Conservation (phyloP, 2,113 vertebrate genomes). For the Morone chrysops region DNA sequence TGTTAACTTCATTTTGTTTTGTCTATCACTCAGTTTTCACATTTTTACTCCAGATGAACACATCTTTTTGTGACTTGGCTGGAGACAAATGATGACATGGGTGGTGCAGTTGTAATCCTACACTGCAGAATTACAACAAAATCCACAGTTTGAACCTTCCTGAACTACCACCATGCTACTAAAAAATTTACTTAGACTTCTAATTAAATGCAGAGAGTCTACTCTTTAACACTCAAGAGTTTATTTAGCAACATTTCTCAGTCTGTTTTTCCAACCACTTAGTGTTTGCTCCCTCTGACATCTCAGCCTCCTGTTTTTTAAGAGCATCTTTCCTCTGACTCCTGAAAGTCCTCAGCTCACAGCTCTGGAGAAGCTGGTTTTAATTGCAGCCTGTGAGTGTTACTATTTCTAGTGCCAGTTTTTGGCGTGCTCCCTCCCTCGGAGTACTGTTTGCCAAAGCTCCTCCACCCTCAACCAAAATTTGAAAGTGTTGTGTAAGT, state of each 20-base stretch:
- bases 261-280: slow-evolving; percentile 34
- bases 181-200: not conserved
- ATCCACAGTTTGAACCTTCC: not conserved
- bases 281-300: slow-evolving; percentile 32
- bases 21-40: not conserved
- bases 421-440: slow-evolving; percentile 61
- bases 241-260: slow-evolving; percentile 54
- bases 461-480: slow-evolving; percentile 55
- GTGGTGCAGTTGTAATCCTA: not conserved
- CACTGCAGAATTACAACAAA: not conserved
- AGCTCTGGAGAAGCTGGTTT: slow-evolving; percentile 62
- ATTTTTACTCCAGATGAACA: not conserved
- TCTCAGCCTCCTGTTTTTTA: slow-evolving; percentile 38
- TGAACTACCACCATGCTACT: not conserved
- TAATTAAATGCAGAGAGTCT: slow-evolving; percentile 14
- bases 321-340: slow-evolving; percentile 48
- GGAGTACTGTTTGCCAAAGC: slow-evolving; percentile 49
- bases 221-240: slow-evolving; percentile 18
- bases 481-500: slow-evolving; percentile 53
- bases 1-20: not conserved
- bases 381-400: slow-evolving; percentile 75
- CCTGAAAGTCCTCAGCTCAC: slow-evolving; percentile 56
- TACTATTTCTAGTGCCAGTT: slow-evolving; percentile 70
- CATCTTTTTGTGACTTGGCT: not conserved
- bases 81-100: not conserved